These are phyloP conservation scores for Eumaeus atala DNA, from an alignment of 1,140 invertebrate genomes.

Conservation along the genomic window DNA sequence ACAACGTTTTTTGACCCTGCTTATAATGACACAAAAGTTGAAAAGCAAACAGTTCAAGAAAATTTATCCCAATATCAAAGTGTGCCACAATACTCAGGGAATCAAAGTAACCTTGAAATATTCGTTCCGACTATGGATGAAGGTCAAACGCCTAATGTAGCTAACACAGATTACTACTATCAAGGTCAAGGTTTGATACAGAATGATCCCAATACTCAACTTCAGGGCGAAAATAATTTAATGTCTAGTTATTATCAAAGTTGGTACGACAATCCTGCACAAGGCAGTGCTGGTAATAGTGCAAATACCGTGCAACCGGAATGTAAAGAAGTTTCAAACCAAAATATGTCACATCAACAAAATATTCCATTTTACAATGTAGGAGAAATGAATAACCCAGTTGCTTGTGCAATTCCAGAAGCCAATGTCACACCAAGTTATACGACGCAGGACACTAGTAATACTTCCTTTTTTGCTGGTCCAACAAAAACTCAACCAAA, in stretches of 20 bases:
- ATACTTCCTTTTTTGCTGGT: too few species aligned
- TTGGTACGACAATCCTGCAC: background rate
- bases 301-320: background rate
- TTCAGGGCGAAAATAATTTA: constrained; percentile 3
- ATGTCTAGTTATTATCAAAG: constrained; percentile 1
- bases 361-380: too few species aligned
- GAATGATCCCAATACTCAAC: constrained; percentile 2
- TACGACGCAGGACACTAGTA: too few species aligned
- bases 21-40: constrained; percentile 42
- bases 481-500: too few species aligned
- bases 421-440: background rate
- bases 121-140: constrained; percentile 24
- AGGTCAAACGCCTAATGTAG: constrained; percentile 9
- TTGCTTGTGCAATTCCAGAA: background rate
- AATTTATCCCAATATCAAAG: constrained; percentile 23
- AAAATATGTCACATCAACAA: background rate
- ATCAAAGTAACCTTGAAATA: constrained; percentile 27
- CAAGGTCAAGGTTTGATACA: constrained; percentile 15
- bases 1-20: constrained; percentile 67
- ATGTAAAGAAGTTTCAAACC: background rate
- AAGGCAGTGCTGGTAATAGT: background rate
- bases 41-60: constrained; percentile 23
- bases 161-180: constrained; percentile 3
- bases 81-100: constrained; percentile 21
- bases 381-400: too few species aligned